Conservation (phyloP, 2,888 invertebrate genomes). For the Heliconius aoede region DNA sequence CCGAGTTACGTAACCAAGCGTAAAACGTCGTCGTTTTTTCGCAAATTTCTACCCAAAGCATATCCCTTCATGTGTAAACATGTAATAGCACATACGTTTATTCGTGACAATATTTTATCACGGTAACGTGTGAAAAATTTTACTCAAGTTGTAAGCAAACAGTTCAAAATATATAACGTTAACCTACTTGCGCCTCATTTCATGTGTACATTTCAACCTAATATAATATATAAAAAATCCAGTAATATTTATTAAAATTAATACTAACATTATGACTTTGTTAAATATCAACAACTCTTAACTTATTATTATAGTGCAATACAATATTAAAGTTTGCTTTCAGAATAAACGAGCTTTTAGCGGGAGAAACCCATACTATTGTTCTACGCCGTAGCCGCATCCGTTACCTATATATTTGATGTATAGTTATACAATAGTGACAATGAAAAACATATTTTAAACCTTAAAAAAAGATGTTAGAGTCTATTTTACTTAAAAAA, state of each 20-base stretch:
- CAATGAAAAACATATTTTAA: background rate
- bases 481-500: background rate
- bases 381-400: conserved; percentile 13
- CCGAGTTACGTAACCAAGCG: conserved; percentile 31
- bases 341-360: background rate
- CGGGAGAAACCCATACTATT: background rate
- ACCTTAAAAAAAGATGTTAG: background rate
- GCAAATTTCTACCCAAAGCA: conserved; percentile 15
- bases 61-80: conserved; percentile 30
- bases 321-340: background rate
- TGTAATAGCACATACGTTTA: conserved; percentile 23
- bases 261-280: background rate
- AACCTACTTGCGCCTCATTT: too few relatives aligned
- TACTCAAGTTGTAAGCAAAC: background rate
- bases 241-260: background rate
- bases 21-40: conserved; percentile 21
- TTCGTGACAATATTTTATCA: conserved; percentile 25
- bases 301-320: background rate
- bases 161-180: background rate
- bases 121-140: background rate
- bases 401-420: conserved; percentile 1
- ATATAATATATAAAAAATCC: background rate
- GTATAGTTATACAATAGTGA: background rate
- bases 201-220: too few relatives aligned
- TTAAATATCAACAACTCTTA: background rate